phyloP scores from a whole-genome alignment of 2,888 invertebrate genomes.

The Macrophya alboannulata region DNA sequence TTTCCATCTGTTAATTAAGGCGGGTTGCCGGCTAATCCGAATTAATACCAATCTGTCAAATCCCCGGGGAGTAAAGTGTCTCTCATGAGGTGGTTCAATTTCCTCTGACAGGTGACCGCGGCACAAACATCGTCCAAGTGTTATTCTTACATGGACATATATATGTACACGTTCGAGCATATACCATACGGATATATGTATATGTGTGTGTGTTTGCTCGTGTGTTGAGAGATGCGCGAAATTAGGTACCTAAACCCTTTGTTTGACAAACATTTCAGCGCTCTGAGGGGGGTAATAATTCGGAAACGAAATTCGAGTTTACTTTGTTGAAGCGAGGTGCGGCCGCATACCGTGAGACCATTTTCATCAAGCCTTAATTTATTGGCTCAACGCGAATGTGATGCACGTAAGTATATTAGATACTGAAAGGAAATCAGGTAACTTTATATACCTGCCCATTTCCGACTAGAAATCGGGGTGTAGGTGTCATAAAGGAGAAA shows the following conservation, averaged over 20 bases:
- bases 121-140: neutral
- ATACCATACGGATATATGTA: too few relatives aligned
- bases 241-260: slow-evolving; percentile 24
- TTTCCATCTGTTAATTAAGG: neutral
- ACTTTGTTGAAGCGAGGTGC: slow-evolving; percentile 42
- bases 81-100: slow-evolving; percentile 17
- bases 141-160: slow-evolving; percentile 9
- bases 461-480: neutral
- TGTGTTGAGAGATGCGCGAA: neutral
- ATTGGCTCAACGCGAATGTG: slow-evolving; percentile 26
- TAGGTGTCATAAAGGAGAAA: neutral
- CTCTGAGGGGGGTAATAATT: slow-evolving; percentile 37
- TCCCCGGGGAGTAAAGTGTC: slow-evolving; percentile 21
- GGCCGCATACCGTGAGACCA: slow-evolving; percentile 23
- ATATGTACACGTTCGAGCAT: neutral
- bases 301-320: slow-evolving; percentile 39
- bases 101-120: slow-evolving; percentile 14
- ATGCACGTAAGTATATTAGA: neutral
- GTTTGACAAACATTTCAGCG: slow-evolving; percentile 43
- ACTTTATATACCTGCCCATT: slow-evolving; percentile 29
- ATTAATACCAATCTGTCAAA: slow-evolving; percentile 20
- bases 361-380: slow-evolving; percentile 51
- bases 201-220: neutral
- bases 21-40: neutral
- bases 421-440: slow-evolving; percentile 47